These are phyloP conservation scores for Fundulus diaphanus DNA, from an alignment of 2,797 vertebrate genomes.

Conservation along the genomic window DNA sequence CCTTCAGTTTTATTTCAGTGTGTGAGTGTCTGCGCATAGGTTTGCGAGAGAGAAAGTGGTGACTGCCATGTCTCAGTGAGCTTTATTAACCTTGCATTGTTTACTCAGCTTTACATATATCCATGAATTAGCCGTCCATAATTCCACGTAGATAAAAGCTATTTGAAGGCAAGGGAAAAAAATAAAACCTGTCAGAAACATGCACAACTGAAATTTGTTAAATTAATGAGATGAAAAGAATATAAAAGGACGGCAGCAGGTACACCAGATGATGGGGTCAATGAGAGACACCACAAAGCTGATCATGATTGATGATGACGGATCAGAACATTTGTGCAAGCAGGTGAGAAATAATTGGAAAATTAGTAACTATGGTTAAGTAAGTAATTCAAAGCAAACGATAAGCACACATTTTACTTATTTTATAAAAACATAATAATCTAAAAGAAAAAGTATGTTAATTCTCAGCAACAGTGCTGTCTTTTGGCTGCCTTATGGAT, in stretches of 20 bases:
- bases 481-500: conserved; percentile 24
- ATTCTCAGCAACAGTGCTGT: neutral
- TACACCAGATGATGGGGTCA: conserved; percentile 86
- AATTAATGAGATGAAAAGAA: conserved; percentile 88
- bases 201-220: conserved; percentile 87
- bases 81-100: conserved; percentile 75
- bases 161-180: conserved; percentile 63
- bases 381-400: conserved; percentile 62
- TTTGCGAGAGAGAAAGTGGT: conserved; percentile 15
- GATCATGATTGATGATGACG: conserved; percentile 86
- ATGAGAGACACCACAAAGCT: conserved; percentile 84
- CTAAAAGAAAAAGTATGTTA: conserved; percentile 4
- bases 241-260: conserved; percentile 80
- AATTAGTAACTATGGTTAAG: conserved; percentile 75
- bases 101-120: conserved; percentile 70
- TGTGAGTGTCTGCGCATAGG: conserved; percentile 21
- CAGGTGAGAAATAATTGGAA: conserved; percentile 78
- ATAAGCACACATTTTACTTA: conserved; percentile 22
- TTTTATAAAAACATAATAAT: conserved; percentile 14
- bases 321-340: conserved; percentile 67
- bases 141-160: conserved; percentile 73
- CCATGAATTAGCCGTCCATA: conserved; percentile 59
- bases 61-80: conserved; percentile 36
- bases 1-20: conserved; percentile 20
- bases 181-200: conserved; percentile 86